Evolutionary conservation across 2,888 invertebrate genomes (phyloP).

Genomic region (Polyommatus icarus): DNA sequence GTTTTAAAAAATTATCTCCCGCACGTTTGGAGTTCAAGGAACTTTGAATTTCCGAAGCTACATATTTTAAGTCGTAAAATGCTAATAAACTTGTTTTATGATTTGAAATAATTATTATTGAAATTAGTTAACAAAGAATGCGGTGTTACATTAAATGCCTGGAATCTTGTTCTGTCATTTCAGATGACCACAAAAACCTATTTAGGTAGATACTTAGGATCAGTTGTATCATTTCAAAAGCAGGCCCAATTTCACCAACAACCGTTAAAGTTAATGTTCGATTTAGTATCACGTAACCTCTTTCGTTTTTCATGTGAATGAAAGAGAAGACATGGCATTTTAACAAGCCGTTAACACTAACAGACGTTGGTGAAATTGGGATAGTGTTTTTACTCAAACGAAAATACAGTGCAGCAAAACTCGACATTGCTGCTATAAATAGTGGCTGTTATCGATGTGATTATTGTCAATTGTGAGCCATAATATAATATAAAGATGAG

Average conservation of each 20-base stretch:
- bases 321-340: too few species aligned
- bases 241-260: too few species aligned
- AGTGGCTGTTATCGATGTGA: not conserved
- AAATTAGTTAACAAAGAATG: not conserved
- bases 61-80: constrained; percentile 23
- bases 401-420: not conserved
- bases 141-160: not conserved
- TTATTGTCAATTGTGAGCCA: constrained; percentile 7
- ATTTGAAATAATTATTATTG: constrained; percentile 19
- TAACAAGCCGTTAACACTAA: too few species aligned
- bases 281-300: too few species aligned
- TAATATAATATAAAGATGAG: not conserved
- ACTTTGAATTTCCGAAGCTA: constrained; percentile 21
- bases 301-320: too few species aligned
- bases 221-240: not conserved
- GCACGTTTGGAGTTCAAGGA: not conserved
- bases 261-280: too few species aligned
- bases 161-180: not conserved
- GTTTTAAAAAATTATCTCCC: constrained; percentile 6
- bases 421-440: constrained; percentile 1
- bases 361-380: too few species aligned
- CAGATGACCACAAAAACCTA: not conserved
- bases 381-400: not conserved
- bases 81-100: constrained; percentile 15
- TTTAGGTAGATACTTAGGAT: not conserved